A percentile compares a stretch with the other conserved stretches of the same genome.
phyloP scores from a whole-genome alignment of 2,113 vertebrate species.

The Pao palembangensis region DNA sequence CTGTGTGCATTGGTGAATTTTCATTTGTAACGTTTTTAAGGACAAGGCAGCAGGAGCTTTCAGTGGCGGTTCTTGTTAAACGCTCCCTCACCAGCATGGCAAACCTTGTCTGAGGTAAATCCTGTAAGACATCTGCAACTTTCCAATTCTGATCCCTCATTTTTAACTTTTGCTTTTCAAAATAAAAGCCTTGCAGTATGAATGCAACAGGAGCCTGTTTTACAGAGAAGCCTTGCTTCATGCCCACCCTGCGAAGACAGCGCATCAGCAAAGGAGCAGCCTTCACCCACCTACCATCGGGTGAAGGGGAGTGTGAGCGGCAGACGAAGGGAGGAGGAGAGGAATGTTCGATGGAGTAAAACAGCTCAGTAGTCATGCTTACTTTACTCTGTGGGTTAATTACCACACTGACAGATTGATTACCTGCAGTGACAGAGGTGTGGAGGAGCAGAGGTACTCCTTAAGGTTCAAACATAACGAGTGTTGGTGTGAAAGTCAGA shows the following conservation, averaged over 20 bases:
- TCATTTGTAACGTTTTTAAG: conserved; percentile 1
- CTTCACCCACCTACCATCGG: conserved; percentile 25
- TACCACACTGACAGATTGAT: conserved; percentile 69
- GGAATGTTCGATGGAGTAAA: conserved; percentile 56
- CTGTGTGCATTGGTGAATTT: not conserved
- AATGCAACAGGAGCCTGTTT: no score
- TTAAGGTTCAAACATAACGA: conserved; percentile 43
- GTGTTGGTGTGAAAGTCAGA: conserved; percentile 10
- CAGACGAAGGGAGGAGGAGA: conserved; percentile 54
- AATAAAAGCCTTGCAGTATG: not conserved
- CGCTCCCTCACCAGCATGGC: not conserved
- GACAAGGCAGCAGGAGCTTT: conserved; percentile 5
- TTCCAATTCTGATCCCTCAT: not conserved
- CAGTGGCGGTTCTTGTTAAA: conserved; percentile 6
- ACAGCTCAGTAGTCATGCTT: conserved; percentile 70
- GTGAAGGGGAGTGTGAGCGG: conserved; percentile 33
- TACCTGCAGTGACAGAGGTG: conserved; percentile 58
- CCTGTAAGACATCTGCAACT: not conserved
- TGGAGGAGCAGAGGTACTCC: conserved; percentile 56
- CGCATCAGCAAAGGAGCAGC: conserved; percentile 40
- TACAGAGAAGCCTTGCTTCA: no score
- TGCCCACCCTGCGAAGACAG: conserved; percentile 12
- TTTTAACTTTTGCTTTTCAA: not conserved
- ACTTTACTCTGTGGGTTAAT: conserved; percentile 70
- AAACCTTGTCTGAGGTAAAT: conserved; percentile 8